These are phyloP conservation scores for Oryzias melastigma DNA, from an alignment of 2,113 vertebrate species.

Conservation along the genomic window DNA sequence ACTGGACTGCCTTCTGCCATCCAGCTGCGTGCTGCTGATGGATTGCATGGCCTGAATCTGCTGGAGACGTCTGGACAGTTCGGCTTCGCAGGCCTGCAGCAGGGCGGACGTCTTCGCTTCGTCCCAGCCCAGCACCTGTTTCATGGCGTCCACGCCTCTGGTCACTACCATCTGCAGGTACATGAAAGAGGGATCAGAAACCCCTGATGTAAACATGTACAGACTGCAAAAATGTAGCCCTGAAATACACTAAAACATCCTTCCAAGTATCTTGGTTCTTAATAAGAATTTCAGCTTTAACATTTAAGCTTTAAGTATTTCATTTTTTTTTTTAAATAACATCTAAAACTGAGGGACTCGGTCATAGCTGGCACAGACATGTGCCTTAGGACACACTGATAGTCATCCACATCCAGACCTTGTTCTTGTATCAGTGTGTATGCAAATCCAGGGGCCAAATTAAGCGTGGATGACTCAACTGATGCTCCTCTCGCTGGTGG, in stretches of 20 bases:
- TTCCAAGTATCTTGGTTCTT: not conserved
- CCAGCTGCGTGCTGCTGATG: slow-evolving; percentile 54
- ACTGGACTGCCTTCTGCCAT: slow-evolving; percentile 15
- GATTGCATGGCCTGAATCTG: slow-evolving; percentile 71
- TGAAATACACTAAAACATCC: not conserved
- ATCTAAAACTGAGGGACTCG: not conserved
- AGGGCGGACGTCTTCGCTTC: slow-evolving; percentile 51
- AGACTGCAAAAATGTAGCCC: not conserved
- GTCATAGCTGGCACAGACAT: not conserved
- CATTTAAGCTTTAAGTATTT: not conserved
- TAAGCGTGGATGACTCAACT: not conserved
- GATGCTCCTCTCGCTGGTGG: not conserved
- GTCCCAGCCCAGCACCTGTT: slow-evolving; percentile 68
- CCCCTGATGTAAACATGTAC: not conserved
- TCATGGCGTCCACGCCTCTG: slow-evolving; percentile 60
- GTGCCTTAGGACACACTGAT: not conserved
- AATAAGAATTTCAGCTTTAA: slow-evolving; percentile 1
- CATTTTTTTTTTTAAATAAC: slow-evolving; percentile 12
- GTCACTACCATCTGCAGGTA: slow-evolving; percentile 67
- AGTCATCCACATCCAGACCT: not conserved
- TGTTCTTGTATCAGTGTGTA: not conserved
- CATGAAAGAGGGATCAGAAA: not conserved
- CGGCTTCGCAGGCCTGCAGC: slow-evolving; percentile 67
- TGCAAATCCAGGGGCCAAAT: not conserved
- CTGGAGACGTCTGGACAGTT: slow-evolving; percentile 69